Evolutionary conservation across 1,140 invertebrate genomes (phyloP).

Genomic region (Drosophila lini): DNA sequence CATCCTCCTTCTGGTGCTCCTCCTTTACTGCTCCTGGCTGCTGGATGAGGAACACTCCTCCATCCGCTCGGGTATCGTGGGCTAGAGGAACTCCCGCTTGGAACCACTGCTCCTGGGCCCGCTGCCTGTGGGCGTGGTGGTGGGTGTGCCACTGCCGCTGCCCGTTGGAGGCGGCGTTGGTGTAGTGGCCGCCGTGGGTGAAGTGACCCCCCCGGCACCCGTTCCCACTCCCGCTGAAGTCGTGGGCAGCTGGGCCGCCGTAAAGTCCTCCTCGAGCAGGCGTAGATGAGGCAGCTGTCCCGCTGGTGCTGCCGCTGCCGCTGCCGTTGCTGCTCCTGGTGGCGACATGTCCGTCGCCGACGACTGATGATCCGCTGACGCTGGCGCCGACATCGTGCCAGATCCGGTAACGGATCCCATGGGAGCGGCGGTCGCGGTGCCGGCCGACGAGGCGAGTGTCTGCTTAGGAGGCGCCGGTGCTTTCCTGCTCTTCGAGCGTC

Average conservation of each 20-base stretch:
- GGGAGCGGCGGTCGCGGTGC: slow-evolving; percentile 50
- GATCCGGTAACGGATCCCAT: slow-evolving; percentile 58
- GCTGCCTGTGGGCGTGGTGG: slow-evolving; percentile 53
- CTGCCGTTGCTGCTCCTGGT: slow-evolving; percentile 14
- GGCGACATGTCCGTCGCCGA: slow-evolving; percentile 7
- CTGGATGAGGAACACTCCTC: slow-evolving; percentile 60
- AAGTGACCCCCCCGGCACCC: slow-evolving; percentile 8
- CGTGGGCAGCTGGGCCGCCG: slow-evolving; percentile 48
- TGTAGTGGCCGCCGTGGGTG: slow-evolving; percentile 47
- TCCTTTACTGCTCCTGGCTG: slow-evolving; percentile 18
- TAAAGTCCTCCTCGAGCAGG: slow-evolving; percentile 77
- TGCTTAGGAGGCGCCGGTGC: slow-evolving; percentile 87
- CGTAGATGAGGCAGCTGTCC: slow-evolving; percentile 68
- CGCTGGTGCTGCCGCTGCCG: slow-evolving; percentile 23
- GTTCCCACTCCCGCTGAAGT: slow-evolving; percentile 23
- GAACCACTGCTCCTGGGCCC: slow-evolving; percentile 51
- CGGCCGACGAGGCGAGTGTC: slow-evolving; percentile 67
- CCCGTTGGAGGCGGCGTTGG: slow-evolving; percentile 28
- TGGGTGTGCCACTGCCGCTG: slow-evolving; percentile 36
- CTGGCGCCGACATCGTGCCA: slow-evolving; percentile 67
- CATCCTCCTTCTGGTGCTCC: background rate
- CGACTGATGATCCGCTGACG: slow-evolving; percentile 60
- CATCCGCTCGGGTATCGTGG: slow-evolving; percentile 64
- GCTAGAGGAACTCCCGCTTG: slow-evolving; percentile 84
- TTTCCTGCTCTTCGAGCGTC: slow-evolving; percentile 89